Evolutionary conservation across 2,113 vertebrate species (phyloP), one percentile per base, ranked within the genome.

Genomic region (Parus major): DNA sequence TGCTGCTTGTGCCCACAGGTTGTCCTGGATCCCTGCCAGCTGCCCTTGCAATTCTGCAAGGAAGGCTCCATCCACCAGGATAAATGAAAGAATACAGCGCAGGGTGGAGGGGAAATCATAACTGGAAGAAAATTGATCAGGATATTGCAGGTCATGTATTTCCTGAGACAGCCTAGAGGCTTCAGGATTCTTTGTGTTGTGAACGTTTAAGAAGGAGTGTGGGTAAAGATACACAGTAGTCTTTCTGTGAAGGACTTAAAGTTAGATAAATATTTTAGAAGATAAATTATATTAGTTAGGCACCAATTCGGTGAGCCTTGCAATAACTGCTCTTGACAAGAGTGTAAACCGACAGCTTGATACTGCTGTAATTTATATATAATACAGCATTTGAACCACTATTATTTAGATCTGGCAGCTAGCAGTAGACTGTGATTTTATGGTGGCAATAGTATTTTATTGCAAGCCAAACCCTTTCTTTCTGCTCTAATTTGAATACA

Each of bases 1-100:
- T 94, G 87, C 76, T 96, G 85, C 28, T 12, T 68, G 69, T 91
- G 85, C 68, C 69, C 86, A 50, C 86, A 91, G 78, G 77, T 82
- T 80, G 82, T 55, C 25, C 39, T 86, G 93, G 82, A 72, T 79
- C 79, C 50, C 76, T 50, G 75, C 92, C 90, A 93, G 56, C 60
- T 81, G 36, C 52, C 64, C 42, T 77, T 80, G 60, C 70, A 78
- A 1, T 69, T 95, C 82, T 92, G 71, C 6, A 5, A 72, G 65
- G 85, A 22, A 75, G 66, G 33, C 64, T 66, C 1, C 36, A 14
- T 47, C 15, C 6, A 25, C 69, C 57, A 71, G 13, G 24, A 33
- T 81, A 64, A 90, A 92, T 82, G 36, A 56, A 90, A 63, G 22
- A 66, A 35, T 0, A 3, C 33, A 5, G 31, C 16, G 46, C 8